Base-by-base conservation (phyloP, 2,888 invertebrate genomes). In the Urechis unicinctus region DNA sequence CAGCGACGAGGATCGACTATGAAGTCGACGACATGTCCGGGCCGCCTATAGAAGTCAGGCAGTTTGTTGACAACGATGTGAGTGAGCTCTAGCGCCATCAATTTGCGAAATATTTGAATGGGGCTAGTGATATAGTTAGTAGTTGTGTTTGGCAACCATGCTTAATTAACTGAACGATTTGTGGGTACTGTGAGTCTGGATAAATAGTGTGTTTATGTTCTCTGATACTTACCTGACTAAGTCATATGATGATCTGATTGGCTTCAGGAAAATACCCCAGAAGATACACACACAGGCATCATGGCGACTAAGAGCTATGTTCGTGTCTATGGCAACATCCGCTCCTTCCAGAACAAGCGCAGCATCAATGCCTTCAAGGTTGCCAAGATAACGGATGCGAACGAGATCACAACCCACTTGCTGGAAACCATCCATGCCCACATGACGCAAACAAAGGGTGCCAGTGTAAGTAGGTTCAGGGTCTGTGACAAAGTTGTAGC, bases 391-490 rank as follows among this genome's bases (percentile, higher is more conserved):
- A 79, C 80, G 25, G 82, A 85, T 66, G 77, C 85, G 51, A 86
- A 86, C 66, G 85, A 87, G 63, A 66, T 89, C 3, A 83, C 84
- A 0, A 82, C 81, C 51, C 89, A 90, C 73, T 67, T 86, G 2
- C 73, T 89, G 47, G 87, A 88, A 75, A 85, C 86, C 0, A 80
- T 87, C 17, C 81, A 84, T 63, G 66, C 70, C 26, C 69, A 72
- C 54, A 61, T 70, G 36, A 50, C 62, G 9, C 42, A 50, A 3
- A 52, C 54, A 9, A 59, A 53, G 55, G 42, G n/a, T n/a, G n/a
- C 22, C 3, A 25, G 17, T 6, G 53, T 46, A 24, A 47, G 53
- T 42, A 3, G 26, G 4, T 25, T 9, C 4, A 9, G 9, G 9
- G 13, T 36, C 36, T 13, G 6, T 36, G 36, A n/a, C n/a, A n/a